Percentiles rank a stretch among this genome's conserved stretches.
Evolutionary conservation across 2,888 invertebrate species (phyloP).

Genomic region (Hirudinaria manillensis): DNA sequence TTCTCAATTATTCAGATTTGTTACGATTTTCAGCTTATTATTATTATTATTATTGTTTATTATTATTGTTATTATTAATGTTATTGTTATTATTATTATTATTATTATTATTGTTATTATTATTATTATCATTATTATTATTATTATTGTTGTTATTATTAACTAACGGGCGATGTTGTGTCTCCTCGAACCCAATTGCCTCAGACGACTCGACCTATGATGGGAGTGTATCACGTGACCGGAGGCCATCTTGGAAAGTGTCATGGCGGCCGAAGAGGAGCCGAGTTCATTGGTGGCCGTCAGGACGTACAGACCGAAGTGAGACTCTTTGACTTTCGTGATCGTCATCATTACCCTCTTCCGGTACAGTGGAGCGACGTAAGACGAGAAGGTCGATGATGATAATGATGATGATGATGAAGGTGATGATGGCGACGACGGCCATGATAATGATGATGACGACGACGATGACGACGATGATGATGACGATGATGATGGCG

Average conservation of each 20-base stretch:
- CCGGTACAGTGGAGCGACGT: neutral
- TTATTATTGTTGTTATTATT: neutral
- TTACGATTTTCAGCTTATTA: too few species aligned
- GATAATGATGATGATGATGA: constrained; percentile 27
- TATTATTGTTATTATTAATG: too few species aligned
- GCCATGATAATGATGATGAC: constrained; percentile 9
- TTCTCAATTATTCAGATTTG: too few species aligned
- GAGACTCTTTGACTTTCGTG: neutral
- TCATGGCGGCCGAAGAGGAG: neutral
- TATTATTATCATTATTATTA: too few species aligned
- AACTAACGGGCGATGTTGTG: neutral
- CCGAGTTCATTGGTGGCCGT: neutral
- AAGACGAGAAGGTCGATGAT: constrained; percentile 18
- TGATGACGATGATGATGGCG: constrained; percentile 7
- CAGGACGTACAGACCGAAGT: neutral
- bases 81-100: too few species aligned
- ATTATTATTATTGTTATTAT: too few species aligned
- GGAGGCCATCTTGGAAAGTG: neutral
- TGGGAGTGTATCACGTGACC: neutral
- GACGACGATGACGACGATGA: constrained; percentile 2
- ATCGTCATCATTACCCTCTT: constrained; percentile 3
- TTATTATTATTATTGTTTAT: too few species aligned
- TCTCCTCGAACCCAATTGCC: neutral
- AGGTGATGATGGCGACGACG: neutral
- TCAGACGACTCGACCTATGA: neutral